Percentiles rank a stretch among this genome's conserved stretches.
Evolutionary conservation across 1,140 invertebrate species (phyloP).

Genomic region (Dendrolimus punctatus): DNA sequence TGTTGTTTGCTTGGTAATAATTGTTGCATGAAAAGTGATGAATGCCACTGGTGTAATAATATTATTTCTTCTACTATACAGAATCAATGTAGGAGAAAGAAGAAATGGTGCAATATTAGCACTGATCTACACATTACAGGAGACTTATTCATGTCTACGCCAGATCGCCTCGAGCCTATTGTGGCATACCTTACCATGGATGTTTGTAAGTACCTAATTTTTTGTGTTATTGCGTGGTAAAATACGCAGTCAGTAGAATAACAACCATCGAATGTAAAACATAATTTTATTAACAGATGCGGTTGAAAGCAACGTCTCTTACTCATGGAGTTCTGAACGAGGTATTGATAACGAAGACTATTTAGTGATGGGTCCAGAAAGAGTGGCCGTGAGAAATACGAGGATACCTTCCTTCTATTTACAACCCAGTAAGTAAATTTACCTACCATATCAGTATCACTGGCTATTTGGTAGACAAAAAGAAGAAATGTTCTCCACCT

Average conservation of each 20-base stretch:
- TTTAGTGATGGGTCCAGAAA: conserved; percentile 45
- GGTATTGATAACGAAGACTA: conserved; percentile 52
- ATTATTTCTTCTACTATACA: conserved; percentile 8
- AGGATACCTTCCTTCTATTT: conserved; percentile 47
- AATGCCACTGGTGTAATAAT: too few species aligned
- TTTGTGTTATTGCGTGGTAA: not conserved
- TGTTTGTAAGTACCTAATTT: conserved; percentile 38
- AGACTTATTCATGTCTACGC: conserved; percentile 36
- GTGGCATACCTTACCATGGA: conserved; percentile 50
- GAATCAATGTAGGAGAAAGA: conserved; percentile 33
- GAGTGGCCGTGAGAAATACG: conserved; percentile 48
- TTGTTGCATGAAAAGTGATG: too few species aligned
- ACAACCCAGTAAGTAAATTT: conserved; percentile 36
- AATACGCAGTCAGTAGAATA: not conserved
- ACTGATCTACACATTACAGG: conserved; percentile 50
- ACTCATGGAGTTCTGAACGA: conserved; percentile 34
- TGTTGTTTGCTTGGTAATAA: too few species aligned
- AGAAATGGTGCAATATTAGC: conserved; percentile 36
- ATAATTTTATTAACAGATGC: conserved; percentile 32
- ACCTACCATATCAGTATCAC: not conserved
- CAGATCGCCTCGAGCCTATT: conserved; percentile 29
- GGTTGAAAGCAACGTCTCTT: conserved; percentile 55
- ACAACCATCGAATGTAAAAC: conserved; percentile 1
- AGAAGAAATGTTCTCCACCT: too few species aligned
- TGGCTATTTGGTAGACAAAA: not conserved